Percentiles rank a stretch among this genome's conserved stretches.
Evolutionary conservation across 2,888 invertebrate genomes (phyloP).

Genomic region (Clistopyga incitator): DNA sequence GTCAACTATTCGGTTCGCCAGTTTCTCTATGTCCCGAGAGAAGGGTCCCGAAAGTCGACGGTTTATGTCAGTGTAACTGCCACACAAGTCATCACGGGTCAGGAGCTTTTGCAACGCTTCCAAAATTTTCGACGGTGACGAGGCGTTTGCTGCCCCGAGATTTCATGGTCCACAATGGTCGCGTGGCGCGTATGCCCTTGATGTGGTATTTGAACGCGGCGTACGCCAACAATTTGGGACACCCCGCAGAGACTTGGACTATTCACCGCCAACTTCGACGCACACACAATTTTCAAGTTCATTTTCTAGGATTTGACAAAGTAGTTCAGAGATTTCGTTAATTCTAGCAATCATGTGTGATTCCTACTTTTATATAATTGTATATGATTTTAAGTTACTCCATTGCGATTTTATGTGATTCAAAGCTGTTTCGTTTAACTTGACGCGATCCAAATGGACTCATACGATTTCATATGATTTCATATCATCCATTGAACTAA

Average conservation of each 20-base stretch:
- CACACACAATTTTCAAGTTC: background rate
- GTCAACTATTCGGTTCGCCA: conserved; percentile 3
- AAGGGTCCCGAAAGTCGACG: conserved; percentile 23
- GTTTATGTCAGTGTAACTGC: background rate
- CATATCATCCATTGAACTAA: no score
- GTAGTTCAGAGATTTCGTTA: no score
- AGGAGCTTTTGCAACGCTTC: conserved; percentile 2
- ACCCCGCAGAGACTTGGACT: conserved; percentile 37
- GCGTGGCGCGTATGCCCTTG: conserved; percentile 30
- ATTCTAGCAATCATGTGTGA: no score
- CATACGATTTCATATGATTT: no score
- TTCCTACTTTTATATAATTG: no score
- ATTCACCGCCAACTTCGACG: background rate
- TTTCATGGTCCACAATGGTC: conserved; percentile 52
- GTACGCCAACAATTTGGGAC: conserved; percentile 48
- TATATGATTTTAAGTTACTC: no score
- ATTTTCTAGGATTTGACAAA: background rate
- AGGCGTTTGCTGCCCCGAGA: conserved; percentile 9
- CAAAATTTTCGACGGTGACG: conserved; percentile 1
- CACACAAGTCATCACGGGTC: background rate
- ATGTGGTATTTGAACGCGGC: conserved; percentile 20
- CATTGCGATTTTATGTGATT: no score
- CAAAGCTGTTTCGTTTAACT: no score
- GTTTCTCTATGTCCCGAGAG: background rate
- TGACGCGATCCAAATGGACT: no score